Evolutionary conservation across 92 coral and sea anemone genomes (phyloP).

Genomic region (Bergia sp.): DNA sequence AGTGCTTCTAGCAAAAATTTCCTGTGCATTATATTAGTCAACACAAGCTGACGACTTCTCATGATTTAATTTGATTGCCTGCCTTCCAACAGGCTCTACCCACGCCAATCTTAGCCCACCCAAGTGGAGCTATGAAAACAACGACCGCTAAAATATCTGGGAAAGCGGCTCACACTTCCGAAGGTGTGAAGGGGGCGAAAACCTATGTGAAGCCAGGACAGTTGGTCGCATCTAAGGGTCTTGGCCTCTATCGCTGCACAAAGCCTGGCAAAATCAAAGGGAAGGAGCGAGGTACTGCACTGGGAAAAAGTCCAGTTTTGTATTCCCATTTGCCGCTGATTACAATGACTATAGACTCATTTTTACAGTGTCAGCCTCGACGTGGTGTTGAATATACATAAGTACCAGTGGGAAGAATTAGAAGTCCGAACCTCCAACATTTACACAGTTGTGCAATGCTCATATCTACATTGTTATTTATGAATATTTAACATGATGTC

Average conservation of each 20-base stretch:
- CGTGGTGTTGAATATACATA: too few relatives aligned
- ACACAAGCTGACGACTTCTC: not conserved
- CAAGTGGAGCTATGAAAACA: not conserved
- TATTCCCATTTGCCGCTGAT: too few relatives aligned
- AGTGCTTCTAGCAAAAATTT: too few relatives aligned
- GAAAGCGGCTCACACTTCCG: not conserved
- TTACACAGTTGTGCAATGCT: too few relatives aligned
- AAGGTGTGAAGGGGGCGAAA: not conserved
- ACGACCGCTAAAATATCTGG: not conserved
- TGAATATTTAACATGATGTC: too few relatives aligned
- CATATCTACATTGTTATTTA: too few relatives aligned
- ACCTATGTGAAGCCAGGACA: not conserved
- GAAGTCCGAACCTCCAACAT: too few relatives aligned
- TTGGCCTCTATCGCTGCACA: conserved; percentile 24
- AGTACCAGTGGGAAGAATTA: too few relatives aligned
- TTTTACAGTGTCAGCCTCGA: not conserved
- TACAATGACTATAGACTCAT: too few relatives aligned
- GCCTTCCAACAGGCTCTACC: conserved; percentile 20
- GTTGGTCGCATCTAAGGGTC: conserved; percentile 4
- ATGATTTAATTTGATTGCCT: not conserved
- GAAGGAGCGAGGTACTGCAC: conserved; percentile 9
- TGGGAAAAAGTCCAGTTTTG: too few relatives aligned
- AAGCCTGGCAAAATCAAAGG: conserved; percentile 5
- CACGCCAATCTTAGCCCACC: conserved; percentile 28
- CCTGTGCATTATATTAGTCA: too few relatives aligned